Conservation (phyloP, 2,888 invertebrate genomes). For the Gryllus longicercus region DNA sequence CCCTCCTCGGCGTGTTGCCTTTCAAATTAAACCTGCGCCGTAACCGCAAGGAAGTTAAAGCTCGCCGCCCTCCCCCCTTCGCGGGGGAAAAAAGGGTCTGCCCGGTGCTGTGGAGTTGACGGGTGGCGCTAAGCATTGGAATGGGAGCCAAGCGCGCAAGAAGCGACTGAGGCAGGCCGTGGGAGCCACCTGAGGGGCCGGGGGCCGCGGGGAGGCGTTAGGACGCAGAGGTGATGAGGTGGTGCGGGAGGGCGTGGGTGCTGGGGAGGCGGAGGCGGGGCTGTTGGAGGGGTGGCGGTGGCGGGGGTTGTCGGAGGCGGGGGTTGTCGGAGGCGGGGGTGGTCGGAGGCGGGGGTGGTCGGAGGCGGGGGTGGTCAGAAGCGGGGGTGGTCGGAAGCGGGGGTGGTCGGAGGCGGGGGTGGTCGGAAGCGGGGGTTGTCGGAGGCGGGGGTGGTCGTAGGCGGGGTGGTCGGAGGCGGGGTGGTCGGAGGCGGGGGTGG, state of each 20-base stretch:
- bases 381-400: not conserved
- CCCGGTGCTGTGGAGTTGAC: not conserved
- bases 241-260: not conserved
- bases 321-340: not conserved
- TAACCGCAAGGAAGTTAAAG: conserved; percentile 17
- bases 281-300: no score
- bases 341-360: not conserved
- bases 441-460: no score
- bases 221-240: no score
- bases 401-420: no score
- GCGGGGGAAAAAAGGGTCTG: not conserved
- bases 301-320: not conserved
- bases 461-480: not conserved
- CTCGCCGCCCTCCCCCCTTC: not conserved
- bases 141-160: not conserved
- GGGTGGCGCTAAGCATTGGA: not conserved
- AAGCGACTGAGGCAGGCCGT: not conserved
- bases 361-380: not conserved
- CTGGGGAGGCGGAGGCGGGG: no score
- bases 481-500: no score
- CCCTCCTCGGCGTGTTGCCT: not conserved
- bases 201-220: not conserved
- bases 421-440: not conserved
- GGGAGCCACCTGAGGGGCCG: not conserved
- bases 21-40: conserved; percentile 17